Conservation (phyloP, 2,113 vertebrate species). For the Gallinago paraguaiae region DNA sequence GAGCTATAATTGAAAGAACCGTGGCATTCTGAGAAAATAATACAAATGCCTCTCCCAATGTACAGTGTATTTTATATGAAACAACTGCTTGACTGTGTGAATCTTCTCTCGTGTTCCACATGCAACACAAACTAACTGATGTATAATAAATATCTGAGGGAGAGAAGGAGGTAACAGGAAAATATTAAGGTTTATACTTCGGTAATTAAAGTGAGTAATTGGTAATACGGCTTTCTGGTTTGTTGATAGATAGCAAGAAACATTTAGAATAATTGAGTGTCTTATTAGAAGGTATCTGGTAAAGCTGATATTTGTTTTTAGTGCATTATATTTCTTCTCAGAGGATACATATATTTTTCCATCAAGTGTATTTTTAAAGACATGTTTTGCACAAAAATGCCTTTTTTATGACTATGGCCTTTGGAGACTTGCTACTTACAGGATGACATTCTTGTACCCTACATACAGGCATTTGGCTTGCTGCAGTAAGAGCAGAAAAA, state of each 20-base stretch:
- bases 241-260: background rate
- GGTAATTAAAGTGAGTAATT: background rate
- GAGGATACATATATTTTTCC: background rate
- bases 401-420: background rate
- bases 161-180: background rate
- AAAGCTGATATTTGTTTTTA: background rate
- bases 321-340: background rate
- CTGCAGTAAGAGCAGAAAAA: background rate
- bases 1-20: constrained; percentile 28
- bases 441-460: background rate
- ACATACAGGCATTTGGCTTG: background rate
- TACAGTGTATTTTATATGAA: background rate
- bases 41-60: background rate
- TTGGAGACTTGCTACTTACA: background rate
- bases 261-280: background rate
- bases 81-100: constrained; percentile 3
- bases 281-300: background rate
- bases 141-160: background rate
- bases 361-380: background rate
- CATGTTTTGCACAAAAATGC: background rate
- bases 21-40: constrained; percentile 38
- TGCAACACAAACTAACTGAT: background rate
- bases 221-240: background rate
- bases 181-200: background rate
- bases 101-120: background rate